These are phyloP conservation scores for Neodontobutis hainanensis DNA, from an alignment of 2,113 vertebrate species.

Conservation along the genomic window DNA sequence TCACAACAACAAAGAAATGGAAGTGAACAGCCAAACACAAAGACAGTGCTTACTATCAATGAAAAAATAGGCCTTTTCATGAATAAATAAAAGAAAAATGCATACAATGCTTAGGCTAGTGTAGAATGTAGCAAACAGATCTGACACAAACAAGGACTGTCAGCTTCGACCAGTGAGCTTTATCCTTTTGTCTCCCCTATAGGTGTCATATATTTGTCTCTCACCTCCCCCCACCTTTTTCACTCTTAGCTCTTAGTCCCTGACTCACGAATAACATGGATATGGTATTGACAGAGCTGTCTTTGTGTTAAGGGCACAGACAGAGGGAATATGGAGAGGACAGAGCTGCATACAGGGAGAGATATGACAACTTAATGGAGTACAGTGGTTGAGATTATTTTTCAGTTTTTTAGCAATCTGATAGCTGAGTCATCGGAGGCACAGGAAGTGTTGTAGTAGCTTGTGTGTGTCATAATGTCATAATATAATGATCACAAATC, in stretches of 20 bases:
- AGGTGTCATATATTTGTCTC: constrained; percentile 22
- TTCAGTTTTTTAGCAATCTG: no score
- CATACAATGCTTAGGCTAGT: neutral
- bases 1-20: neutral
- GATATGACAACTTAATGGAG: neutral
- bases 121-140: no score
- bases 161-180: no score
- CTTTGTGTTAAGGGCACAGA: constrained; percentile 58
- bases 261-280: constrained; percentile 52
- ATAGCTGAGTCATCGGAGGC: no score
- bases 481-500: no score
- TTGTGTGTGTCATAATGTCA: no score
- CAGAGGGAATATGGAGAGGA: constrained; percentile 8
- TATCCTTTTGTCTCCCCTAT: constrained; percentile 5
- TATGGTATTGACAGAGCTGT: constrained; percentile 54
- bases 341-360: constrained; percentile 8
- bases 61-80: neutral
- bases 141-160: neutral
- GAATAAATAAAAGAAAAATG: no score
- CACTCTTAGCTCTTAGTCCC: constrained; percentile 58
- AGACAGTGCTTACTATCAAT: neutral
- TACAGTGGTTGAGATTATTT: no score
- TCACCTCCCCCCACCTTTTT: constrained; percentile 32
- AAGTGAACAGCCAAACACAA: neutral
- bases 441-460: no score